Evolutionary conservation across 2,113 vertebrate genomes (phyloP), one percentile per base, ranked within the genome.

Genomic region (Ptyas mucosa): DNA sequence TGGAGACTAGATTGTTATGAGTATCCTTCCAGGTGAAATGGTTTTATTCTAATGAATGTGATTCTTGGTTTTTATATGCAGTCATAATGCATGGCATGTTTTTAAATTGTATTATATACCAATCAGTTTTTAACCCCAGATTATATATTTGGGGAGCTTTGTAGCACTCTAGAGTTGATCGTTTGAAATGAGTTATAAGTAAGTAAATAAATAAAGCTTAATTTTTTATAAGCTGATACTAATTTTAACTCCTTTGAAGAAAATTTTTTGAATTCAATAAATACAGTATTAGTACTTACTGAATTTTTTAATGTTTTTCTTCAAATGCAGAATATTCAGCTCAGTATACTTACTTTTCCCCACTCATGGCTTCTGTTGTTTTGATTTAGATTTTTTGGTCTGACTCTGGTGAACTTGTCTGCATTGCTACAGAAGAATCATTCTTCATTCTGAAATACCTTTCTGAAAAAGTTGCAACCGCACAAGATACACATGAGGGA

Each of bases 401-500:
- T 53, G 99, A 99, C 96, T 99, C 99, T 20, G 99, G 99, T 91
- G 99, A 99, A 95, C 97, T 99, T n/a, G 99, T 99, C 92, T 99
- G 99, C 96, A 99, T 99, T 81, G 99, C 99, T 89, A 99, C 99
- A 0, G 99, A 99, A 90, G 99, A 99, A 94, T 99, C 99, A 15
- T 99, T 99, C 97, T 99, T 99, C 96, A 99, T 99, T 96, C 98
- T 99, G 91, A 99, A 99, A 93, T 99, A 99, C 88, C 93, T 99
- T 90, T 98, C 99, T 11, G 99, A 99, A 39, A 99, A 99, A 97
- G 99, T 99, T 85, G 97, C 99, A 58, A 95, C 99, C 90, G 99
- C 99, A 10, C 99, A 99, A 95, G 99, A 99, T 97, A 98, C 98
- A 61, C 99, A 99, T 61, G 99, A 99, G 96, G 99, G 99, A 49